Conservation (phyloP, 2,888 invertebrate genomes). For the Eremobia ochroleuca region DNA sequence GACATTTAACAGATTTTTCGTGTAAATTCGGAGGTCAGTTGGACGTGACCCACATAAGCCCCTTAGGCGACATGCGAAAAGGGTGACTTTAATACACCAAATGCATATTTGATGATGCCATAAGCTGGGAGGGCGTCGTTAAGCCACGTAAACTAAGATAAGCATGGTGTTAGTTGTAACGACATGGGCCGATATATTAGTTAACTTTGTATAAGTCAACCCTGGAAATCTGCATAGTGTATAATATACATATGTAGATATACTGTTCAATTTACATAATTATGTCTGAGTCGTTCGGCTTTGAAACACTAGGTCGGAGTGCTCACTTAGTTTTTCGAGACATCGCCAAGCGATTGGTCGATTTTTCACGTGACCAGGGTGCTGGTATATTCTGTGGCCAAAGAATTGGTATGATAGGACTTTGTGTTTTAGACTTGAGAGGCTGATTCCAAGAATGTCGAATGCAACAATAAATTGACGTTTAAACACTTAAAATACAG, state of each 20-base stretch:
- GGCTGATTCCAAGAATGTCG: too few relatives aligned
- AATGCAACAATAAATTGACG: too few relatives aligned
- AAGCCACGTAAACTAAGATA: slow-evolving; percentile 72
- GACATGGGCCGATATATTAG: slow-evolving; percentile 42
- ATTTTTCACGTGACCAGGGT: too few relatives aligned
- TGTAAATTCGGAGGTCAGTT: slow-evolving; percentile 57
- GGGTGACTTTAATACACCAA: slow-evolving; percentile 73
- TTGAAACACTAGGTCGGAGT: too few relatives aligned
- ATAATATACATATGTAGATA: not conserved
- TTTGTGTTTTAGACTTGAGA: too few relatives aligned
- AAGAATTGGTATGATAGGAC: too few relatives aligned
- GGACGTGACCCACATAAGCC: slow-evolving; percentile 59
- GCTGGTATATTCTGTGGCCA: too few relatives aligned
- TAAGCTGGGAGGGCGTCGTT: slow-evolving; percentile 68
- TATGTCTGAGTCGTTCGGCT: too few relatives aligned
- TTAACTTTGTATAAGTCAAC: slow-evolving; percentile 27
- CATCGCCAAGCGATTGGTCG: not conserved
- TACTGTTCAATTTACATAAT: not conserved
- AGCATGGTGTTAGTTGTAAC: slow-evolving; percentile 65
- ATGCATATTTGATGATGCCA: slow-evolving; percentile 77
- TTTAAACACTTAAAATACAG: too few relatives aligned
- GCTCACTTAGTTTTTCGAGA: too few relatives aligned
- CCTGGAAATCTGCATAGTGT: slow-evolving; percentile 1
- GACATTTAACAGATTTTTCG: slow-evolving; percentile 50
- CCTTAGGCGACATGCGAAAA: slow-evolving; percentile 52